Conservation (phyloP, 2,113 vertebrate genomes). For the Atlantisia rogersi region DNA sequence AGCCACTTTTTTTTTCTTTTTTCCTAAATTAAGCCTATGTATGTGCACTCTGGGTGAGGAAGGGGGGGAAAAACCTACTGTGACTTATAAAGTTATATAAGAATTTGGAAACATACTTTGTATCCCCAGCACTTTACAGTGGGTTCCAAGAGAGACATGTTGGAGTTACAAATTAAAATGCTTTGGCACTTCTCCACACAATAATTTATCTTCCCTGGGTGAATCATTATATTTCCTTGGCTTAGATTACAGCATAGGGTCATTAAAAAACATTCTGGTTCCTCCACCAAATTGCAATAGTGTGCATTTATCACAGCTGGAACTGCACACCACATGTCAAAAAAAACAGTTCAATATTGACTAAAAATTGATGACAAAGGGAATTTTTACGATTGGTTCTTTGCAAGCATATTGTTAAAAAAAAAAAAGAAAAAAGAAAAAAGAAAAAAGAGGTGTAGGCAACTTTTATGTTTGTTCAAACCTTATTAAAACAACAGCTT, state of each 20-base stretch:
- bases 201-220: constrained; percentile 21
- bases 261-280: constrained; percentile 24
- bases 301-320: constrained; percentile 28
- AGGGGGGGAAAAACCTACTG: not conserved
- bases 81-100: constrained; percentile 47
- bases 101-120: constrained; percentile 6
- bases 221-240: constrained; percentile 36
- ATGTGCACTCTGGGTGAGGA: not conserved
- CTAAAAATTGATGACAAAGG: constrained; percentile 17
- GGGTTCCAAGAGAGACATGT: not conserved
- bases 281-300: not conserved
- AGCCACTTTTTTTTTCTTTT: not conserved
- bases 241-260: not conserved
- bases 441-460: constrained; percentile 42
- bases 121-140: constrained; percentile 4
- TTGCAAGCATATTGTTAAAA: not conserved
- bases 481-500: constrained; percentile 69
- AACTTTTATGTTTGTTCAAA: constrained; percentile 71
- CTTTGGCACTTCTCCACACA: constrained; percentile 37
- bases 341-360: constrained; percentile 24
- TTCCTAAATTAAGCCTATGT: not conserved
- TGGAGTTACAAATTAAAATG: constrained; percentile 47
- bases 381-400: constrained; percentile 50
- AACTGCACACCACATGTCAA: not conserved
- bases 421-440: constrained; percentile 22